A percentile compares a stretch with the other conserved stretches of the same genome.
phyloP scores from a whole-genome alignment of 2,113 vertebrate species.

The Serilophus lunatus region DNA sequence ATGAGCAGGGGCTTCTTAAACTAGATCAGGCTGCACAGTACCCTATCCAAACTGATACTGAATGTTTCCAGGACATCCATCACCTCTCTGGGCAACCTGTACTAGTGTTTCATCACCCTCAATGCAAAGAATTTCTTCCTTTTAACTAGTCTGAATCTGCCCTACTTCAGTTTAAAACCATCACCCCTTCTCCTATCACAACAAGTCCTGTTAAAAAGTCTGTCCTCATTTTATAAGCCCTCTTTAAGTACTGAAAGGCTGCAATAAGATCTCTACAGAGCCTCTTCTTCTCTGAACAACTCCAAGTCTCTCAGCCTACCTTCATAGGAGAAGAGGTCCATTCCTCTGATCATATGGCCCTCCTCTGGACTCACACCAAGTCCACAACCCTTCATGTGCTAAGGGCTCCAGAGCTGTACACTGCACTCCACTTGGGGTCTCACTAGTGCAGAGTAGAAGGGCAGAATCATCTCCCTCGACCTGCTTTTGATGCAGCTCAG shows the following conservation, averaged over 20 bases:
- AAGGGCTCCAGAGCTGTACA: background rate
- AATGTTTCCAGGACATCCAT: background rate
- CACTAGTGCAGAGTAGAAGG: background rate
- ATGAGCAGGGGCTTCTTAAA: background rate
- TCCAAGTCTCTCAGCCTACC: background rate
- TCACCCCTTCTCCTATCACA: background rate
- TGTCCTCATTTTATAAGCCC: background rate
- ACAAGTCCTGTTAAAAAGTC: background rate
- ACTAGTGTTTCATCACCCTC: background rate
- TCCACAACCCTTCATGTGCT: background rate
- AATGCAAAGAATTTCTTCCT: background rate
- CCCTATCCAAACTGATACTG: background rate
- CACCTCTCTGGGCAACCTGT: background rate
- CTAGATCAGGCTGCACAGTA: background rate
- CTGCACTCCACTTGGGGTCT: background rate
- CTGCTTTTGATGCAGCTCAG: background rate
- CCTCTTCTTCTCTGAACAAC: background rate
- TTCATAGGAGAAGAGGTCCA: background rate
- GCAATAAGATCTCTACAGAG: background rate
- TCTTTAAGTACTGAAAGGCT: background rate
- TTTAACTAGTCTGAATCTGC: background rate
- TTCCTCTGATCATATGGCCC: background rate
- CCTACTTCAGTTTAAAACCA: background rate
- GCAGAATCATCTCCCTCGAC: background rate
- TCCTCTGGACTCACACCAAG: fast-evolving